A percentile compares a stretch with the other conserved stretches of the same genome.
These are phyloP conservation scores for Vannuccia rotundouncinata DNA, from an alignment of 2,888 invertebrate species.

Conservation along the genomic window DNA sequence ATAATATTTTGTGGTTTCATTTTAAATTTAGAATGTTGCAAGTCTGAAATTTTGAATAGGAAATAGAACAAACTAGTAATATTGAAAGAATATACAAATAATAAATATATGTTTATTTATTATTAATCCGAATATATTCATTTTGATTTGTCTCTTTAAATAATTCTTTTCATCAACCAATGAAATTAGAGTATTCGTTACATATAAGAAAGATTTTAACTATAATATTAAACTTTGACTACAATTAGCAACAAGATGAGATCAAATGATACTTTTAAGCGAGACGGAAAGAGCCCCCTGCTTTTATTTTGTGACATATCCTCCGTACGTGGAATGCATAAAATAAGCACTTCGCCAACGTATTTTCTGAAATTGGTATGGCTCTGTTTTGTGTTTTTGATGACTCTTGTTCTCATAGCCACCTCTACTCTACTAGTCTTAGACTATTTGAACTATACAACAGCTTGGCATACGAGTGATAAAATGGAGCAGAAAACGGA, in stretches of 20 bases:
- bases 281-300: too few species aligned
- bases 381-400: conserved; percentile 34
- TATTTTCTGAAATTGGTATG: conserved; percentile 30
- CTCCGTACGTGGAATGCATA: conserved; percentile 37
- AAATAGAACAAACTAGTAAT: too few species aligned
- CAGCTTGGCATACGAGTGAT: conserved; percentile 37
- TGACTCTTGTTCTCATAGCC: conserved; percentile 35
- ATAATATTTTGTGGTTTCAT: too few species aligned
- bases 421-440: conserved; percentile 29
- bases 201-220: neutral
- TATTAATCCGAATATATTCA: neutral
- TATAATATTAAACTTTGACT: too few species aligned
- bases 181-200: neutral
- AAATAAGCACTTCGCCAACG: conserved; percentile 29
- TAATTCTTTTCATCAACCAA: neutral
- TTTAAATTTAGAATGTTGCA: too few species aligned
- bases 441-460: conserved; percentile 38
- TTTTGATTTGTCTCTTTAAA: neutral
- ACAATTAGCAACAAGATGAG: too few species aligned
- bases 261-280: too few species aligned
- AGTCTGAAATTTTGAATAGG: too few species aligned
- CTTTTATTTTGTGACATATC: conserved; percentile 38
- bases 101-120: too few species aligned
- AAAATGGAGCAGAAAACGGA: conserved; percentile 17
- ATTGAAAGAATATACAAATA: too few species aligned